A percentile compares a stretch with the other conserved stretches of the same genome.
Conservation (phyloP, 1,140 invertebrate genomes). For the Hermetia illucens region DNA sequence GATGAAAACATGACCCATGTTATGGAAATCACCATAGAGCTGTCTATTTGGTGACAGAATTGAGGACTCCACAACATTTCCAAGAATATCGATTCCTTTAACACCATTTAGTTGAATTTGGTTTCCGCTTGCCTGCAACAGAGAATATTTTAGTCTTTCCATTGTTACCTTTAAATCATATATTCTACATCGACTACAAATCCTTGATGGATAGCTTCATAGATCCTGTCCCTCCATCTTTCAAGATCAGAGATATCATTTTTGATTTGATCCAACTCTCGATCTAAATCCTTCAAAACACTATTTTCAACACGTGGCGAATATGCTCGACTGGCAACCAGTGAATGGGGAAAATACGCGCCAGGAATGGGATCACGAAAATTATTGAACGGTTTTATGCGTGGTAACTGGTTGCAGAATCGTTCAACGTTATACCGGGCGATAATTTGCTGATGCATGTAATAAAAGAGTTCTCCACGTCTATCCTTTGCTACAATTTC, state of each 20-base stretch:
- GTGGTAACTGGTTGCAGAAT: constrained; percentile 41
- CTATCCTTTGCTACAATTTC: constrained; percentile 50
- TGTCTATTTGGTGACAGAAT: constrained; percentile 50
- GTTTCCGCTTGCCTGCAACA: constrained; percentile 31
- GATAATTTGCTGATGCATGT: constrained; percentile 60
- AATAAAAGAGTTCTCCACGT: constrained; percentile 61
- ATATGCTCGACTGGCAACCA: constrained; percentile 47
- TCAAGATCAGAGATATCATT: constrained; percentile 54
- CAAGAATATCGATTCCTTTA: constrained; percentile 63
- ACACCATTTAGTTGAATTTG: constrained; percentile 42
- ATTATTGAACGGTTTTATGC: constrained; percentile 42
- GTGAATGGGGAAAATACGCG: constrained; percentile 55
- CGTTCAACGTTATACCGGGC: constrained; percentile 56
- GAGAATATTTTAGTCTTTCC: too few species aligned
- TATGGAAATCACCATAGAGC: constrained; percentile 59
- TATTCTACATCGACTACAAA: constrained; percentile 39
- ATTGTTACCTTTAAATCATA: too few species aligned
- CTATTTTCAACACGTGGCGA: constrained; percentile 44
- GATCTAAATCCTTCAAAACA: constrained; percentile 43
- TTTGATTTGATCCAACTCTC: constrained; percentile 47
- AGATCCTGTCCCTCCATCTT: constrained; percentile 59
- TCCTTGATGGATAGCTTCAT: constrained; percentile 56
- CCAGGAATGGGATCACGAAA: constrained; percentile 46
- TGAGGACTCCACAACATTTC: constrained; percentile 64
- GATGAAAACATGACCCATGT: constrained; percentile 51